Evolutionary conservation across 64 coral and sea anemone genomes (phyloP).

Genomic region (Montipora foliosa): DNA sequence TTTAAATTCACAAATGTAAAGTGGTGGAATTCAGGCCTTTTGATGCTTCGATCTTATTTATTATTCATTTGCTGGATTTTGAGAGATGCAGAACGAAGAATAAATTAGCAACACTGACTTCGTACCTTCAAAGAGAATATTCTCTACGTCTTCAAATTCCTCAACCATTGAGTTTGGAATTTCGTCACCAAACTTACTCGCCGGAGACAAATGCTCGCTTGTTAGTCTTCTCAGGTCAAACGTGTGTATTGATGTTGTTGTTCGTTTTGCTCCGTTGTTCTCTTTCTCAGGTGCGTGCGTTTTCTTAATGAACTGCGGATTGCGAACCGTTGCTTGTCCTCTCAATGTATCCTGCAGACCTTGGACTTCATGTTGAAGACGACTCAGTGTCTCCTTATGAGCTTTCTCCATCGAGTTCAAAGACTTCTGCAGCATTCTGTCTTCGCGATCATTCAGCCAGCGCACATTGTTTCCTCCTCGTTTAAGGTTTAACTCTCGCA

Average conservation of each 20-base stretch:
- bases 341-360: not conserved
- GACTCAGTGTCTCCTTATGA: not conserved
- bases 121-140: not conserved
- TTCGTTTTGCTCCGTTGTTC: not conserved
- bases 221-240: not conserved
- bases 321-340: constrained; percentile 7
- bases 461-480: constrained; percentile 31
- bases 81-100: not conserved
- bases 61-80: not conserved
- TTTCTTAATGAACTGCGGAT: not conserved
- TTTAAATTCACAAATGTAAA: too few species aligned
- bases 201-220: not conserved
- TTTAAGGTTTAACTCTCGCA: constrained; percentile 31
- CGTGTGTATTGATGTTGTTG: not conserved
- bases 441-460: constrained; percentile 41
- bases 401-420: constrained; percentile 27
- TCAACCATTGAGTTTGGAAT: not conserved
- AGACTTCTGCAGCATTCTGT: constrained; percentile 18
- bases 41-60: not conserved
- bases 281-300: not conserved
- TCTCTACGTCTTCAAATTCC: constrained; percentile 3
- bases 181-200: not conserved
- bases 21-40: too few species aligned
- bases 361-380: constrained; percentile 22
- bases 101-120: not conserved